Evolutionary conservation across 2,888 invertebrate genomes (phyloP).

Genomic region (Eupithecia pulchellata): DNA sequence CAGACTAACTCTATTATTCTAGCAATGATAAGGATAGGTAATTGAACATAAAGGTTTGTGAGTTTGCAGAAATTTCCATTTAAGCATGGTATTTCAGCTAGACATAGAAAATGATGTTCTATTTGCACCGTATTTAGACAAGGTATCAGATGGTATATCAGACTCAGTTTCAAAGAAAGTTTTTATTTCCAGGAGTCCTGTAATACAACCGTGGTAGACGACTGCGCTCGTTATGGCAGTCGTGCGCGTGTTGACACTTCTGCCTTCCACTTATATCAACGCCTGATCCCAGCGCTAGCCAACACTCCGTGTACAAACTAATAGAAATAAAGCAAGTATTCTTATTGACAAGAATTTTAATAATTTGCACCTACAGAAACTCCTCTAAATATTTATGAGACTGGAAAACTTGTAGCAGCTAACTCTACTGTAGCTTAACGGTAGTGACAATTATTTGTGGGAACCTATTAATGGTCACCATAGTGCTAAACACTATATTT

Average conservation of each 20-base stretch:
- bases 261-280: constrained; percentile 65
- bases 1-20: no score
- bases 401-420: no score
- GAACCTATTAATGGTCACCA: no score
- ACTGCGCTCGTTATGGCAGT: constrained; percentile 70
- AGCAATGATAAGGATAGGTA: no score
- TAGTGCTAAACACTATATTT: no score
- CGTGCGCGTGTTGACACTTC: constrained; percentile 69
- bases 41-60: no score
- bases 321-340: constrained; percentile 39
- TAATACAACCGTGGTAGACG: constrained; percentile 75
- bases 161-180: background rate
- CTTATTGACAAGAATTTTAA: background rate
- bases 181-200: constrained; percentile 71
- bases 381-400: no score
- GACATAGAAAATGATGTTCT: background rate
- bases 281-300: constrained; percentile 63
- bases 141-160: background rate
- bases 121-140: no score
- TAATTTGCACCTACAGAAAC: no score
- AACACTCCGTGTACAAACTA: constrained; percentile 58
- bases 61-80: no score
- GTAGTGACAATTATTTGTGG: no score
- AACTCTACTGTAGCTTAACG: no score
- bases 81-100: background rate